Evolutionary conservation across 30 jellyfish, hydroid and myxozoan species (phyloP), one percentile per base, ranked within the genome.

Genomic region (Aurelia aurita): DNA sequence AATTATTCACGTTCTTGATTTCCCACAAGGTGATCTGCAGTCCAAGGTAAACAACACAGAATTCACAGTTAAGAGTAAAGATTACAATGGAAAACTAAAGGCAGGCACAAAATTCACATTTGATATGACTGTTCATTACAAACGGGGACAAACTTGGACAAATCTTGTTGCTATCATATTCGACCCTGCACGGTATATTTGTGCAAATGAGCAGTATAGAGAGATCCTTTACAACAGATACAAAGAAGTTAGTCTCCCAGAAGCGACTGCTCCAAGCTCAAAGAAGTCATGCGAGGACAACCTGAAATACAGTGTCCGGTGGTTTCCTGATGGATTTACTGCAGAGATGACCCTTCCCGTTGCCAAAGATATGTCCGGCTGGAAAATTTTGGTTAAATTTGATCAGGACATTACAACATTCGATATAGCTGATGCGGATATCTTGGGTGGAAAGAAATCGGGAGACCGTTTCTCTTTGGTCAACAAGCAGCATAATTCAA

Each of bases 161-260:
- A 49, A 59, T 59, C 88, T 80, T 18, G 90, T 46, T 25, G 82
- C 82, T 25, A 46, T 83, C 15, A 83, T 83, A 10, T 71, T 83
- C 18, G 93, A 83, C 58, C 93, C 93, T 18, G 93, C 61, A 15
- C 46, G 60, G 81, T 83, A 23, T 18, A 58, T 70, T 19, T 83
- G 93, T 83, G 75, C 75, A 21, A 62, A 51, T 19, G 66, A 59
- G 23, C 20, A 18, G 21, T 71, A 34, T 27, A 46, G 43, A 64
- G 51, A 70, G 27, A 83, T 43, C 23, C 44, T 83, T n/a, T n/a
- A 20, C 22, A 51, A 83, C 18, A 54, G 93, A 71, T 83, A 83
- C 75, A 57, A 29, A 20, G 49, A 28, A 11, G 80, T 19, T 16
- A 58, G 46, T 2, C 15, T 46, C 19, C 49, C 39, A 29, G 69